A percentile compares a stretch with the other conserved stretches of the same genome.
phyloP scores from a whole-genome alignment of 2,888 invertebrate species.

The Monopis laevigella region DNA sequence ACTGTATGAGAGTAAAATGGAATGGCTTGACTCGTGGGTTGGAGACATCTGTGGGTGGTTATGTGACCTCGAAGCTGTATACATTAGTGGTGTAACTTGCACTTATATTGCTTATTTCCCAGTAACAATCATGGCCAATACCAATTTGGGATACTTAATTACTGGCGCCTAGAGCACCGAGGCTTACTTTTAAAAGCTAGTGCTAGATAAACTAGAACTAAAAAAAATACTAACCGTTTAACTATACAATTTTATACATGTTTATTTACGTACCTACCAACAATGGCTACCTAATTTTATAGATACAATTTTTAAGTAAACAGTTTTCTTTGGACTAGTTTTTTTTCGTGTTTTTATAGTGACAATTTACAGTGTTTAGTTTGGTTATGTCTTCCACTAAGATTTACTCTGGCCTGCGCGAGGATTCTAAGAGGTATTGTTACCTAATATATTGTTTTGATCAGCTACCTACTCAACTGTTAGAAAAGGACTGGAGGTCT shows the following conservation, averaged over 20 bases:
- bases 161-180: neutral
- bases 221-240: too few species aligned
- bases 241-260: too few species aligned
- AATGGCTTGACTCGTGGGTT: neutral
- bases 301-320: too few species aligned
- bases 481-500: too few species aligned
- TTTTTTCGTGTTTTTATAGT: constrained; percentile 18
- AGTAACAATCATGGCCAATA: constrained; percentile 2
- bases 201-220: too few species aligned
- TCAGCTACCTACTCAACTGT: too few species aligned
- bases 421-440: constrained; percentile 69
- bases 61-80: constrained; percentile 4
- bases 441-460: too few species aligned
- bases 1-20: constrained; percentile 7
- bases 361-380: constrained; percentile 20
- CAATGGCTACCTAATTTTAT: too few species aligned
- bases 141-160: constrained; percentile 8
- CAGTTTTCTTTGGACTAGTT: neutral
- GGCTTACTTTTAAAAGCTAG: too few species aligned
- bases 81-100: too few species aligned
- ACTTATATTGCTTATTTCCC: constrained; percentile 3
- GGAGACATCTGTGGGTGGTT: constrained; percentile 2
- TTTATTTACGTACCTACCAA: too few species aligned
- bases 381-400: constrained; percentile 70
- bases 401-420: constrained; percentile 66